Base-by-base conservation (phyloP, 2,797 vertebrate species). In the Gallinago nigripennis region DNA sequence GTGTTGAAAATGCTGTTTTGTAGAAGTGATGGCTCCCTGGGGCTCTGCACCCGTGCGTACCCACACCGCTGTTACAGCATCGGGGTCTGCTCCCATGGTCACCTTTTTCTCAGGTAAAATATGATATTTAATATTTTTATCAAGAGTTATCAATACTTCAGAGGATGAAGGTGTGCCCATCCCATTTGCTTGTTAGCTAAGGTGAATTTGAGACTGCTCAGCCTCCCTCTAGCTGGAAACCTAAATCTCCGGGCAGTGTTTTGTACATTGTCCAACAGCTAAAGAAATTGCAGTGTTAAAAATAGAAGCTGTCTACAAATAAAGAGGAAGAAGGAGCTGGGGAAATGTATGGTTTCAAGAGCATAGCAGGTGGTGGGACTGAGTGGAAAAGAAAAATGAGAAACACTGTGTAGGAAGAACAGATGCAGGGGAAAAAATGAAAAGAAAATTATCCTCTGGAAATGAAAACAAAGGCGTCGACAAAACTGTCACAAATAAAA, bases 61-160 rank as follows among this genome's bases (percentile, higher is more conserved):
- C 28, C 58, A 24, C 21, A 39, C 4, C 46, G 24, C 27, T 6
- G 0, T 23, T 37, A 43, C 0, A 3, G 72, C 11, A 24, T 10
- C 24, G 0, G 48, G 27, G 8, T 60, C 33, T 69, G 51, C 45
- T 85, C 35, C 12, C 0, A 53, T 24, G 35, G 28, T 70, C 48
- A 17, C n/a, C 41, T 46, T 60, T 75, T 83, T 11, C 39, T 30
- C 12, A 41, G 10, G 20, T 48, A 66, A 88, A 86, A 79, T 33
- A 81, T 11, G 33, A 8, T 12, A 54, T 76, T 69, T 43, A 35
- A 41, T 68, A 10, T 35, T 90, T 65, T 60, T 56, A 64, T 88
- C 4, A 4, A 48, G 63, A 64, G 57, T 37, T 41, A 14, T 58
- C 39, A 13, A 25, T 31, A 16, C 24, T 70, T 82, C 28, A 30